Evolutionary conservation across 1,140 invertebrate species (phyloP).

Genomic region (Calephelis virginiensis): DNA sequence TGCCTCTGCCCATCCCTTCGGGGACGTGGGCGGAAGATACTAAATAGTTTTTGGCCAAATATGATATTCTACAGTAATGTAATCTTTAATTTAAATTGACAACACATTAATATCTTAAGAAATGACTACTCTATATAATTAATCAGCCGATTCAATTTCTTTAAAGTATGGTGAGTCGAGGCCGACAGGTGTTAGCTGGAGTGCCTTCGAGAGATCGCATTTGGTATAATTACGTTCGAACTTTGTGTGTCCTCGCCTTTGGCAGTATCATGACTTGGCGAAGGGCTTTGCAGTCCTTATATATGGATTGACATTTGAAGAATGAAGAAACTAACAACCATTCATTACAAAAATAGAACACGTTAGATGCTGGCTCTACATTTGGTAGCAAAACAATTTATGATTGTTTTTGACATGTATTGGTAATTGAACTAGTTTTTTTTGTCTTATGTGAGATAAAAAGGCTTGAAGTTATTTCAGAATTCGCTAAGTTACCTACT

Average conservation of each 20-base stretch:
- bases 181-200: constrained; percentile 58
- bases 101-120: background rate
- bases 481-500: no score
- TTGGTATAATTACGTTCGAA: constrained; percentile 72
- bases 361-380: background rate
- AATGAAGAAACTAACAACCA: background rate
- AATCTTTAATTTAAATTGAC: background rate
- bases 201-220: constrained; percentile 60
- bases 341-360: constrained; percentile 9
- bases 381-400: background rate
- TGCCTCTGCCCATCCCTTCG: no score
- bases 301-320: constrained; percentile 19
- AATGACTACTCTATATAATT: background rate
- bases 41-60: no score
- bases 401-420: constrained; percentile 4
- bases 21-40: no score
- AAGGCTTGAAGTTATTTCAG: no score
- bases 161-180: constrained; percentile 47
- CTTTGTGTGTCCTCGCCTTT: constrained; percentile 63
- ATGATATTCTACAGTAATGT: no score
- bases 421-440: constrained; percentile 6
- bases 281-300: constrained; percentile 29
- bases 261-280: constrained; percentile 43
- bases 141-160: constrained; percentile 49
- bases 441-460: background rate